Evolutionary conservation across 2,888 invertebrate species (phyloP), one percentile per base, ranked within the genome.

Genomic region (Heliconius sara): DNA sequence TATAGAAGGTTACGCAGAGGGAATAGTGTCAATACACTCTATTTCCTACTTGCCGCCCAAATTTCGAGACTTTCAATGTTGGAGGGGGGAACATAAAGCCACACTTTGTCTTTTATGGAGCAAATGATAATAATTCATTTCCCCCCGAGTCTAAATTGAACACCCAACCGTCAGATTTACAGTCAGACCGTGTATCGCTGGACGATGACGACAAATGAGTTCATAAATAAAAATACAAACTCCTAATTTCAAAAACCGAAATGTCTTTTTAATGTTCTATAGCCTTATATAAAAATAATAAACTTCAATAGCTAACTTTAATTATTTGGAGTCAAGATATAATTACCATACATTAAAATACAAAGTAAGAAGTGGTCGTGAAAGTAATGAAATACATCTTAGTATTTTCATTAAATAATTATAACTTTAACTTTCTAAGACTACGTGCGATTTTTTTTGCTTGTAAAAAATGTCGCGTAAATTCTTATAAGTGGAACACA

Each of bases 391-490:
- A 70, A 47, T 43, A 16, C 25, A 43, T 43, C 43, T 70, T 25
- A 47, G 13, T 43, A n/a, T 68, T 43, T 43, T 22, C 68, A 43
- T 68, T 25, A 70, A 39, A 43, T 43, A 25, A 68, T 43, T 68
- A 25, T 43, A 43, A 70, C 13, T 65, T 47, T 70, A 43, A 70
- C 70, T 70, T 70, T 70, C 70, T 70, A 70, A 47, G 39, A 43
- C 70, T 16, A 47, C 43, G 68, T n/a, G 25, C 25, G 16, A 43
- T 25, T 22, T 43, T 10, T 39, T 43, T 43, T 16, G 25, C 4
- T 5, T 43, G 25, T 43, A 72, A 25, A 78, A 52, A 72, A 72
- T 65, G 66, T 78, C 52, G 72, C 27, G 57, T 27, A 57, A 78
- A 66, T 47, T 72, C 34, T 34, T 72, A 77, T 65, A 52, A 78